Evolutionary conservation across 1,140 invertebrate species (phyloP), one percentile per base, ranked within the genome.

Genomic region (Drosophila auraria): DNA sequence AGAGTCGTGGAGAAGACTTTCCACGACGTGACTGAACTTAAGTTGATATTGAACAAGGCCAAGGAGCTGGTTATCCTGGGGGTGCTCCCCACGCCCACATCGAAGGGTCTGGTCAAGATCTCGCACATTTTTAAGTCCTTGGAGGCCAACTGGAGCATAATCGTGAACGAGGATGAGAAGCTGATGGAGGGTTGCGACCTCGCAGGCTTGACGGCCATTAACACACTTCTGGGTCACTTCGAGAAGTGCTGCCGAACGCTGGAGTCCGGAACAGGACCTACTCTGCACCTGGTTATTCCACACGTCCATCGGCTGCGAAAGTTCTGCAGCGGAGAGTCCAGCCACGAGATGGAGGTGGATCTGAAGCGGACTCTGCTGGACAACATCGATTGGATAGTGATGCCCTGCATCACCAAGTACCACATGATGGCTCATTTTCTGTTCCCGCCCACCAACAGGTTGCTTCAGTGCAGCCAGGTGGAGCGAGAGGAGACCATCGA

Each of bases 351-450:
- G 5, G 59, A 65, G 12, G 15, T 36, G 5, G 40, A 45, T 1
- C 27, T 74, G 0, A 76, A 76, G 20, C 23, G 6, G 0, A 50
- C 27, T 3, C 17, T 76, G 60, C 40, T 25, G 2, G 38, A 58
- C 0, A 33, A 38, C 11, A 27, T 77, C 2, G 57, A 73, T 25
- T 50, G 27, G 27, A 38, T 61, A 3, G 42, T 78, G 14, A 6
- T 51, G 25, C 53, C 33, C 3, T 33, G 53, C 42, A 66, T 80
- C n/a, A 50, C 40, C 11, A 56, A 50, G 11, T 57, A 62, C 20
- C 78, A 80, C 50, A 73, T 58, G 47, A 47, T 80, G 51, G 78
- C 75, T 25, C 57, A 70, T 23, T 80, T 62, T 5, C 49, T 80
- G 2, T 80, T 80, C 23, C 78, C 78, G 9, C 75, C 78, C 14